These are phyloP conservation scores for Melanotaenia duboulayi DNA, from an alignment of 2,113 vertebrate genomes.

Conservation along the genomic window DNA sequence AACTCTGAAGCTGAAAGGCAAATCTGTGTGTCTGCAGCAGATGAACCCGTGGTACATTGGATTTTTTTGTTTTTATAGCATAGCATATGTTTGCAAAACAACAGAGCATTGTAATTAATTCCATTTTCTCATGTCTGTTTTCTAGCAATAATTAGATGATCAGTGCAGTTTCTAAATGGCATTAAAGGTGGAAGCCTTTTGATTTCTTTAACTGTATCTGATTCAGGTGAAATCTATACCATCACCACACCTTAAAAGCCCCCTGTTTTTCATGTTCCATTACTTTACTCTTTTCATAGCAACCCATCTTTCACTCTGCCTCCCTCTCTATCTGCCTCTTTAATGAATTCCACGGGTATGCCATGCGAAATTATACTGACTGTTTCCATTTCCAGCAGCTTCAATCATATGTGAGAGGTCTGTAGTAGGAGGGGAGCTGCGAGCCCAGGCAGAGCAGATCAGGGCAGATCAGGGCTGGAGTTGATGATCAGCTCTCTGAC, in stretches of 20 bases:
- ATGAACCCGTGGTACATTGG: not conserved
- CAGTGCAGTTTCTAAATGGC: not conserved
- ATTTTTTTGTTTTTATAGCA: not conserved
- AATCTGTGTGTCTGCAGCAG: not conserved
- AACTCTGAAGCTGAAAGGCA: constrained; percentile 1
- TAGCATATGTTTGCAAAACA: not conserved
- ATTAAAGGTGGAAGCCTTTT: constrained; percentile 6
- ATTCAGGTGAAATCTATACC: constrained; percentile 25
- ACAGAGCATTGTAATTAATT: not conserved
- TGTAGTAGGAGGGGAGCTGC: constrained; percentile 33
- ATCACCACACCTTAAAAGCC: constrained; percentile 20
- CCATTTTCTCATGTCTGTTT: not conserved
- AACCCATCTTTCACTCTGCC: not conserved
- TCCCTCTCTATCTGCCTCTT: constrained; percentile 16
- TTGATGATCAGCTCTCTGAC: constrained; percentile 69
- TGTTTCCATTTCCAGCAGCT: constrained; percentile 68
- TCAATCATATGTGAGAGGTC: constrained; percentile 69
- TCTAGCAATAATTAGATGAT: constrained; percentile 5
- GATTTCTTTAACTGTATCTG: not conserved
- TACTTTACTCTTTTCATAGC: constrained; percentile 6
- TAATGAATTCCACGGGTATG: constrained; percentile 54
- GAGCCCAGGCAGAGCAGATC: constrained; percentile 40
- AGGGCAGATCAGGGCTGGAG: constrained; percentile 37
- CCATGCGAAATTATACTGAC: constrained; percentile 72
- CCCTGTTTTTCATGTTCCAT: not conserved